phyloP scores from a whole-genome alignment of 2,113 vertebrate genomes.

The Carassius auratus region DNA sequence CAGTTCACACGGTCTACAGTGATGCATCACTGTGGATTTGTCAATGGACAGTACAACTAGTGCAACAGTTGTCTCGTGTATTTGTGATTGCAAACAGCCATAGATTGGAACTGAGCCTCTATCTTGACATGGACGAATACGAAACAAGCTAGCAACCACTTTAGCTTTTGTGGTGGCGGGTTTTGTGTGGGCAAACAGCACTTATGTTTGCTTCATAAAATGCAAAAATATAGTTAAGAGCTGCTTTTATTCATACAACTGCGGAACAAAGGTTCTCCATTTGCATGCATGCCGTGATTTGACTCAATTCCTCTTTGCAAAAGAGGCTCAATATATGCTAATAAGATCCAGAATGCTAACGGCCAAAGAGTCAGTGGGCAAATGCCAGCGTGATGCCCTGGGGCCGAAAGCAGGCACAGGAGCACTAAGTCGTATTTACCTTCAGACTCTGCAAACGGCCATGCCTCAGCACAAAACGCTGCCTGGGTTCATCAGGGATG shows the following conservation, averaged over 20 bases:
- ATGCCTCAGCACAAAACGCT: background rate
- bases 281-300: constrained; percentile 23
- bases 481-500: background rate
- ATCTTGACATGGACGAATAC: background rate
- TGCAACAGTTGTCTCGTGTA: background rate
- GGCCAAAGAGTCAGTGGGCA: constrained; percentile 22
- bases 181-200: background rate
- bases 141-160: background rate
- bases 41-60: background rate
- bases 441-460: constrained; percentile 24
- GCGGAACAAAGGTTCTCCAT: constrained; percentile 15
- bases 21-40: background rate
- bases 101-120: background rate
- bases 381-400: constrained; percentile 38
- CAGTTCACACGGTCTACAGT: constrained; percentile 2
- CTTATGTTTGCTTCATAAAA: background rate
- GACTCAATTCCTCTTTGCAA: constrained; percentile 6
- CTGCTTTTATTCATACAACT: background rate
- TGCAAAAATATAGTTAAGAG: background rate
- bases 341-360: constrained; percentile 34
- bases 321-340: constrained; percentile 49
- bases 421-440: constrained; percentile 32
- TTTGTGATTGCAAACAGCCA: background rate
- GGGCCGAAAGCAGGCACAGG: background rate
- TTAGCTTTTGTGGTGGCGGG: background rate